Percentiles rank a stretch among this genome's conserved stretches.
These are phyloP conservation scores for Argyresthia albistria DNA, from an alignment of 2,888 invertebrate genomes.

Conservation along the genomic window DNA sequence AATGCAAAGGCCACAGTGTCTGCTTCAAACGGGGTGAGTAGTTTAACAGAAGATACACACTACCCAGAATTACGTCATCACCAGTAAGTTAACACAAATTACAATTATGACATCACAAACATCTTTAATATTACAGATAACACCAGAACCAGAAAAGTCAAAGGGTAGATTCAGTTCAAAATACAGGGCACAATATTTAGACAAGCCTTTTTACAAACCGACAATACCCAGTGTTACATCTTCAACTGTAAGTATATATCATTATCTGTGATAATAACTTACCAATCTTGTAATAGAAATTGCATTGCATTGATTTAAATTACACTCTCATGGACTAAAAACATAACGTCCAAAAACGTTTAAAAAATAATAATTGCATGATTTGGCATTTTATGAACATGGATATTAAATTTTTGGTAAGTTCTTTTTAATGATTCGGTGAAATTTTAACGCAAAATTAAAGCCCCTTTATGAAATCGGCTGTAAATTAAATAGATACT, in stretches of 20 bases:
- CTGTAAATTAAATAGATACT: slow-evolving; percentile 20
- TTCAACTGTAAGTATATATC: slow-evolving; percentile 57
- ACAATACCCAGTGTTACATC: slow-evolving; percentile 74
- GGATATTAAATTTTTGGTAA: not conserved
- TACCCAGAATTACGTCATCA: not conserved
- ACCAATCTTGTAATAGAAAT: no score
- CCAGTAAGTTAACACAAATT: not conserved
- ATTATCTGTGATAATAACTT: not conserved
- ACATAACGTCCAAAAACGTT: no score
- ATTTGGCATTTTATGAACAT: slow-evolving; percentile 2
- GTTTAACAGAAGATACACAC: not conserved
- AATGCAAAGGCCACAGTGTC: slow-evolving; percentile 53
- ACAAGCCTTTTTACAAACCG: slow-evolving; percentile 74
- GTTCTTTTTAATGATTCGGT: not conserved
- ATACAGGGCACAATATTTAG: slow-evolving; percentile 66
- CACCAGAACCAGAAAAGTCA: slow-evolving; percentile 55
- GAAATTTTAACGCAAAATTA: slow-evolving; percentile 17
- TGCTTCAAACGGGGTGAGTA: slow-evolving; percentile 57
- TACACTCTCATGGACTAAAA: no score
- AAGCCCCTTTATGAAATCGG: slow-evolving; percentile 68
- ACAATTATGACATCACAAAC: not conserved
- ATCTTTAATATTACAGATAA: slow-evolving; percentile 42
- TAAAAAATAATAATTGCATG: no score
- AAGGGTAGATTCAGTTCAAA: slow-evolving; percentile 73
- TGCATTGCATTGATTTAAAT: no score